Percentiles rank a stretch among this genome's conserved stretches.
Evolutionary conservation across 2,888 invertebrate genomes (phyloP).

Genomic region (Oligia latruncula): DNA sequence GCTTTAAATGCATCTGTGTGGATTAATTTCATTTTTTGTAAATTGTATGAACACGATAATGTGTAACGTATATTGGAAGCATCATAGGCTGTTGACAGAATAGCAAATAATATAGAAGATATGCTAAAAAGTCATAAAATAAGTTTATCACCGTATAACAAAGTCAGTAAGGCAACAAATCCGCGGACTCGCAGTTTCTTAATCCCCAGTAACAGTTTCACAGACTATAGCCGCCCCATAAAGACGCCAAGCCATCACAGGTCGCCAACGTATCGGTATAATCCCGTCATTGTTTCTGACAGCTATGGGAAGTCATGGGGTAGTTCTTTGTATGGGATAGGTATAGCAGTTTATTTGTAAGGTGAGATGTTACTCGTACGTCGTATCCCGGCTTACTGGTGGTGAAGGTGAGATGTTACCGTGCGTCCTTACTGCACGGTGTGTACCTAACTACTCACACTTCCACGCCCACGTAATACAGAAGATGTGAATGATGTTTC

Average conservation of each 20-base stretch:
- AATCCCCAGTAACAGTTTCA: neutral
- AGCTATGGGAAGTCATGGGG: slow-evolving; percentile 47
- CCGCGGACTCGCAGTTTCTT: neutral
- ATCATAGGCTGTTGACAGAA: neutral
- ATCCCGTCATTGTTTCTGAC: slow-evolving; percentile 35
- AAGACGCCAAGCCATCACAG: slow-evolving; percentile 20
- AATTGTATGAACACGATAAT: neutral
- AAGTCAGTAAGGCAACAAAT: neutral
- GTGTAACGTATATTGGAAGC: neutral
- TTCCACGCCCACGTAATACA: neutral
- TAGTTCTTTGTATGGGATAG: neutral
- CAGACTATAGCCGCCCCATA: slow-evolving; percentile 8
- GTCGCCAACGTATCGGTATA: slow-evolving; percentile 20
- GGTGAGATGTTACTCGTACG: neutral
- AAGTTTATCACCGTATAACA: neutral
- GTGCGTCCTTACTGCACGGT: neutral
- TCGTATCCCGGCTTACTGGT: neutral
- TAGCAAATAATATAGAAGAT: neutral
- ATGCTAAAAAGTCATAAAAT: neutral
- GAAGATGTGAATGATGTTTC: neutral
- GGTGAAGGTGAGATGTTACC: no score
- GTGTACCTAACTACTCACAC: neutral
- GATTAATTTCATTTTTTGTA: neutral
- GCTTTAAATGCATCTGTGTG: slow-evolving; percentile 8
- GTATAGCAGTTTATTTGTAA: slow-evolving; percentile 5